A percentile compares a stretch with the other conserved stretches of the same genome.
Conservation (phyloP, 2,797 vertebrate genomes). For the Schizopygopsis pylzovi region DNA sequence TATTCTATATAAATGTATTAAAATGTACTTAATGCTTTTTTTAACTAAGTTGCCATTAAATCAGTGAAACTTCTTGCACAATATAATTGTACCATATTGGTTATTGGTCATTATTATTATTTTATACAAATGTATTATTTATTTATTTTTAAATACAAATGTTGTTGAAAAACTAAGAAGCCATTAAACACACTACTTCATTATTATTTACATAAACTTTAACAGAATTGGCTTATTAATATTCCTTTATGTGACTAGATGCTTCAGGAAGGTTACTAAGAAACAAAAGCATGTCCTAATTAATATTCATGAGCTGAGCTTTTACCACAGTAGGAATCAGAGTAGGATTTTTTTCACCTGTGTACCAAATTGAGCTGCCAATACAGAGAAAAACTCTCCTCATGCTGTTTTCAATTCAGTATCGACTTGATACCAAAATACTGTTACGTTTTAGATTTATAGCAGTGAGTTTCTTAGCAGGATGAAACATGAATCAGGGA, state of each 20-base stretch:
- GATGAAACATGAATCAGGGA: constrained; percentile 26
- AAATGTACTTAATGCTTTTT: not conserved
- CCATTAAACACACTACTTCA: not conserved
- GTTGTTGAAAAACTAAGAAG: not conserved
- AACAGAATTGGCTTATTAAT: constrained; percentile 10
- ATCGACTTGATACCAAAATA: constrained; percentile 2
- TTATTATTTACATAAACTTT: not conserved
- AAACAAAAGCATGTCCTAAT: not conserved
- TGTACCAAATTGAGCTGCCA: not conserved
- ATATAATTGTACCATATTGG: not conserved
- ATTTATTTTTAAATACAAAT: not conserved
- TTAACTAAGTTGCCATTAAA: not conserved
- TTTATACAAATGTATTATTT: not conserved
- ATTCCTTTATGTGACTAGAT: not conserved
- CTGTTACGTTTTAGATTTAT: not conserved
- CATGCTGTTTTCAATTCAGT: constrained; percentile 18
- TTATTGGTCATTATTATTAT: not conserved
- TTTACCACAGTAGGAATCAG: not conserved
- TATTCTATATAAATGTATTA: not conserved
- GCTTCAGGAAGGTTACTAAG: not conserved
- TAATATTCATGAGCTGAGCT: not conserved
- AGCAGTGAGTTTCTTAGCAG: not conserved
- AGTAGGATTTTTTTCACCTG: not conserved
- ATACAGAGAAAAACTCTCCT: not conserved
- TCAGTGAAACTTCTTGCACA: too few relatives aligned